Base-by-base conservation (phyloP, 2,888 invertebrate genomes). In the Malachius bipustulatus region DNA sequence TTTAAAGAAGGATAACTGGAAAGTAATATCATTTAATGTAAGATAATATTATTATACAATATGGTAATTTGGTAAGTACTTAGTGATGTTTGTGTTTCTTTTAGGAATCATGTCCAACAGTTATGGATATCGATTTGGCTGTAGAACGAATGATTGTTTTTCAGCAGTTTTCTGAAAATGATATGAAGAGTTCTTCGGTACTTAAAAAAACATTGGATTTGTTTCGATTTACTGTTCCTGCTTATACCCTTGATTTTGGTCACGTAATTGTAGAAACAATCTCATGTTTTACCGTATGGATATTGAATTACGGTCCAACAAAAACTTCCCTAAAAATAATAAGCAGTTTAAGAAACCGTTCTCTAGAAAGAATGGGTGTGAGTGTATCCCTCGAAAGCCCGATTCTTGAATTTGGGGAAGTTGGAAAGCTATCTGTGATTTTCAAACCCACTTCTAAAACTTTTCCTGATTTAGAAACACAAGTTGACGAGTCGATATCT, bases 281-380 rank as follows among this genome's bases (percentile, higher is more conserved):
- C 6, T 6, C 24, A 8, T n/a, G n/a, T 6, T 19, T 8, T 19
- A 19, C 24, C 6, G 24, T 19, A 8, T n/a, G 6, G 24, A 19
- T 19, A 8, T n/a, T 19, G 6, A 19, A 19, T n/a, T 19, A 19
- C n/a, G 24, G 24, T 8, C 24, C 24, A 8, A 6, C n/a, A 6
- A 19, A 19, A 19, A 19, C 24, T 19, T n/a, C 6, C 24, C 6
- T 19, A 6, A 19, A n/a, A 19, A 19, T n/a, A 8, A 6, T 19
- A n/a, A 19, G n/a, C n/a, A n/a, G n/a, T 19, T 19, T 19, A n/a
- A 19, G n/a, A 19, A 19, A n/a, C n/a, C 24, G 24, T 19, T 19
- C 24, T 8, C 6, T 19, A n/a, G 24, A 19, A n/a, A 19, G n/a
- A 19, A 19, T 8, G 24, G 6, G 24, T n/a, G 6, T 19, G n/a